Evolutionary conservation across 2,888 invertebrate genomes (phyloP), one percentile per base, ranked within the genome.

Genomic region (Peribatodes rhomboidaria): DNA sequence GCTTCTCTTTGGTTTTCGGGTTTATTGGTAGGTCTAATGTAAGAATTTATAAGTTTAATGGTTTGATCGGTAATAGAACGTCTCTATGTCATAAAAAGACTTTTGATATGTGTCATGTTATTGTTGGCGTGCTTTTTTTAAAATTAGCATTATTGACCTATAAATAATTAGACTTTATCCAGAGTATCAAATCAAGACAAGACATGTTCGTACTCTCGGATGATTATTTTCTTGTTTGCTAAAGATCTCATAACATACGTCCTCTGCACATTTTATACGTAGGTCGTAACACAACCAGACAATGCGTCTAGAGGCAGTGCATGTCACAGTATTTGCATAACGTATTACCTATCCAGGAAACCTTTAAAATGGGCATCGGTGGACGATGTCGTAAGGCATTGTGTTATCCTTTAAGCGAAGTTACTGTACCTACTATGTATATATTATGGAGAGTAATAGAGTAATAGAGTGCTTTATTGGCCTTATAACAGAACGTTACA

Each of bases 271-370:
- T 39, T 14, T 39, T 39, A n/a, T 4, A 4, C n/a, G n/a, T 13
- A 39, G 14, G 6, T 27, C 27, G 27, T 27, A 27, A 4, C n/a
- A n/a, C n/a, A n/a, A n/a, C 47, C 11, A 79, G 75, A 83, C 83
- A 85, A 85, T 84, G 71, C 70, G 71, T 76, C 79, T 78, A 63
- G 78, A 78, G 83, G 85, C 80, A 82, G 77, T 77, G 77, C 54
- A 54, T 41, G 73, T 77, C 76, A 75, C 79, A 75, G 71, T 70
- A 72, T 78, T 76, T 75, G 71, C 77, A 80, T 80, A 78, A 77
- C 71, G 52, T 57, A 62, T 20, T 54, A 50, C 60, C 52, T 68
- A 66, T 47, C 53, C 47, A 55, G 56, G 54, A 69, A 58, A 55
- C 54, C 53, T 67, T 54, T 61, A 16, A n/a, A n/a, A n/a, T 64